Conservation (phyloP, 2,113 vertebrate species). For the Cacatua alba region DNA sequence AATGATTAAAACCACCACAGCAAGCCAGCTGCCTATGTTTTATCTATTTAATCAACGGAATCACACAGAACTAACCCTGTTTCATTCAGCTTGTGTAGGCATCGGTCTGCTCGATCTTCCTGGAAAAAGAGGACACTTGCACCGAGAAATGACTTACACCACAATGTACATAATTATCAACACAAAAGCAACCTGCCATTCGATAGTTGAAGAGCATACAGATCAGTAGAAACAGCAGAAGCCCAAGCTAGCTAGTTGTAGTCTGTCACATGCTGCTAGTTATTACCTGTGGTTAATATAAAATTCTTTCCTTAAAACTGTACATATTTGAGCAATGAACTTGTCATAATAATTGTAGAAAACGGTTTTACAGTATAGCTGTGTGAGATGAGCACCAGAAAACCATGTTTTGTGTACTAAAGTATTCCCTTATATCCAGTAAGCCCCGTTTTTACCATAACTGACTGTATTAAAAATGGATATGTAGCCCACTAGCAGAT, state of each 20-base stretch:
- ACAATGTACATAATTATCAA: conserved; percentile 54
- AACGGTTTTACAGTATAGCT: conserved; percentile 77
- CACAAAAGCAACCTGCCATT: conserved; percentile 66
- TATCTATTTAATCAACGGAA: conserved; percentile 65
- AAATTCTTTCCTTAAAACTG: conserved; percentile 67
- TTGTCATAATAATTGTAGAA: conserved; percentile 69
- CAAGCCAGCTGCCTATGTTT: conserved; percentile 93
- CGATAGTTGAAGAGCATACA: conserved; percentile 5
- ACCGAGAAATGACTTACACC: conserved; percentile 54
- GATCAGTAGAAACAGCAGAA: conserved; percentile 45
- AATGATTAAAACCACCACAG: conserved; percentile 88
- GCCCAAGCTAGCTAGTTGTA: conserved; percentile 57
- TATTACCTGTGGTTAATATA: conserved; percentile 72
- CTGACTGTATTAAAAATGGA: conserved; percentile 69
- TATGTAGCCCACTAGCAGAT: conserved; percentile 74
- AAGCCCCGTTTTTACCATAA: conserved; percentile 66
- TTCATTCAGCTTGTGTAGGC: conserved; percentile 75
- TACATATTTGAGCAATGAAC: conserved; percentile 70
- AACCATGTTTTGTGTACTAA: conserved; percentile 69
- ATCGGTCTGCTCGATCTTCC: conserved; percentile 74
- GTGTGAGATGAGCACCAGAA: conserved; percentile 88
- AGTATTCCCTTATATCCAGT: conserved; percentile 76
- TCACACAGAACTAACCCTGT: conserved; percentile 86
- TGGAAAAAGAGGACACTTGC: conserved; percentile 65
- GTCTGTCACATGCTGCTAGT: conserved; percentile 62